Evolutionary conservation across 2,888 invertebrate species (phyloP).

Genomic region (Lucinisca nassula): DNA sequence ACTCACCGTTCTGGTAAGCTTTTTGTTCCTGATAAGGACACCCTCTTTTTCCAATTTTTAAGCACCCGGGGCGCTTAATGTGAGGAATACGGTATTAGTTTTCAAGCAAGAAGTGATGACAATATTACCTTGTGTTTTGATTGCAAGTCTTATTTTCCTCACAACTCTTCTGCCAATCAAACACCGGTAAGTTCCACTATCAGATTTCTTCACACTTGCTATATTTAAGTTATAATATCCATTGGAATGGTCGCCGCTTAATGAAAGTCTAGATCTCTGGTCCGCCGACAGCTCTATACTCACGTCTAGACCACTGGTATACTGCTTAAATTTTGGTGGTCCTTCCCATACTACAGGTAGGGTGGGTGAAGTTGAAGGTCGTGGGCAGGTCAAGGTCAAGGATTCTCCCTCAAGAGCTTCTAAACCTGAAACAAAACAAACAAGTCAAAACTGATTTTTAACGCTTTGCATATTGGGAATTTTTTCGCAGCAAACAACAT

Average conservation of each 20-base stretch:
- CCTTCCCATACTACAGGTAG: slow-evolving; percentile 65
- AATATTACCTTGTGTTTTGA: slow-evolving; percentile 63
- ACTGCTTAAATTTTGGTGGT: slow-evolving; percentile 48
- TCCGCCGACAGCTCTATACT: slow-evolving; percentile 58
- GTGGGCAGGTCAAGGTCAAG: slow-evolving; percentile 66
- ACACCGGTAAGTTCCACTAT: slow-evolving; percentile 66
- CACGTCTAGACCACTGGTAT: slow-evolving; percentile 52
- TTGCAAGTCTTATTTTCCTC: slow-evolving; percentile 48
- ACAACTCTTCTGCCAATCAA: slow-evolving; percentile 55
- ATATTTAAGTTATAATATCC: slow-evolving; percentile 67
- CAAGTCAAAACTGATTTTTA: background rate
- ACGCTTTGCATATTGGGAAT: no score
- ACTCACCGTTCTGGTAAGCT: no score
- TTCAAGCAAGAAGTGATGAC: background rate
- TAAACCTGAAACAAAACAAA: slow-evolving; percentile 55
- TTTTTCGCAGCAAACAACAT: no score
- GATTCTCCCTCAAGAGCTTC: slow-evolving; percentile 67
- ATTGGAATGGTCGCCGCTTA: slow-evolving; percentile 63
- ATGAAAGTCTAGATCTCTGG: slow-evolving; percentile 57
- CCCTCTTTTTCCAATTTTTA: no score
- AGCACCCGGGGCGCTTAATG: no score
- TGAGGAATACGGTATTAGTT: no score
- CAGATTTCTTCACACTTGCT: slow-evolving; percentile 47
- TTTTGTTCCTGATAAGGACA: no score
- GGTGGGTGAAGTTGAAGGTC: slow-evolving; percentile 44